phyloP scores from a whole-genome alignment of 64 coral and sea anemone species.

The Astreopora myriophthalma region DNA sequence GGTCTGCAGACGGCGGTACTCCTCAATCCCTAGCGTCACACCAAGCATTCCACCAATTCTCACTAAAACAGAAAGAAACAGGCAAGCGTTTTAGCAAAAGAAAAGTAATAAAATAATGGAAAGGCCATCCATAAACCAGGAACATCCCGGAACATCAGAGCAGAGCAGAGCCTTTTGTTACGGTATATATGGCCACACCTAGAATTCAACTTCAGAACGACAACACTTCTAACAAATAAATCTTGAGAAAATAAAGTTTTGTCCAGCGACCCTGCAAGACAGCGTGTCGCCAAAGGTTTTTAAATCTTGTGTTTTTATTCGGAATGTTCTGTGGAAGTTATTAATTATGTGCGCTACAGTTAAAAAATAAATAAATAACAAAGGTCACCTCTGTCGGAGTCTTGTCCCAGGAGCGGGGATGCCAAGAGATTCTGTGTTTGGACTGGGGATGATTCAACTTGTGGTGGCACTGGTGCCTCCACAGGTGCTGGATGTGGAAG shows the following conservation, averaged over 20 bases:
- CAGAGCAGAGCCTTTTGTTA: too few relatives aligned
- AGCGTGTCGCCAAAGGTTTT: too few relatives aligned
- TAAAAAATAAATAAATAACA: background rate
- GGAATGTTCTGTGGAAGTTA: too few relatives aligned
- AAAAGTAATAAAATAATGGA: background rate
- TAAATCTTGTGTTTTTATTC: too few relatives aligned
- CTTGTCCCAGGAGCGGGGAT: background rate
- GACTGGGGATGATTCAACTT: background rate
- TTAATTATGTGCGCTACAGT: background rate
- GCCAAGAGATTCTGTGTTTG: background rate
- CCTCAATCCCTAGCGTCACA: background rate
- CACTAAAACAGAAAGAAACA: background rate
- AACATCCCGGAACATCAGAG: too few relatives aligned
- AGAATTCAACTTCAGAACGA: too few relatives aligned
- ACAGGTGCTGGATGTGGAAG: background rate
- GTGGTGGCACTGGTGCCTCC: background rate
- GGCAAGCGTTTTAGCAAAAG: background rate
- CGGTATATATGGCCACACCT: too few relatives aligned
- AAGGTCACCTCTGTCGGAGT: background rate
- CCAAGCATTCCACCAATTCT: background rate
- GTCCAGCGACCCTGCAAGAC: too few relatives aligned
- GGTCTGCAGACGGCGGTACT: background rate
- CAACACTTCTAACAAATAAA: too few relatives aligned
- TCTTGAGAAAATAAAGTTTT: too few relatives aligned
- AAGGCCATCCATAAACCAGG: too few relatives aligned